phyloP scores from a whole-genome alignment of 2,888 invertebrate species.

The Dynastes maya region DNA sequence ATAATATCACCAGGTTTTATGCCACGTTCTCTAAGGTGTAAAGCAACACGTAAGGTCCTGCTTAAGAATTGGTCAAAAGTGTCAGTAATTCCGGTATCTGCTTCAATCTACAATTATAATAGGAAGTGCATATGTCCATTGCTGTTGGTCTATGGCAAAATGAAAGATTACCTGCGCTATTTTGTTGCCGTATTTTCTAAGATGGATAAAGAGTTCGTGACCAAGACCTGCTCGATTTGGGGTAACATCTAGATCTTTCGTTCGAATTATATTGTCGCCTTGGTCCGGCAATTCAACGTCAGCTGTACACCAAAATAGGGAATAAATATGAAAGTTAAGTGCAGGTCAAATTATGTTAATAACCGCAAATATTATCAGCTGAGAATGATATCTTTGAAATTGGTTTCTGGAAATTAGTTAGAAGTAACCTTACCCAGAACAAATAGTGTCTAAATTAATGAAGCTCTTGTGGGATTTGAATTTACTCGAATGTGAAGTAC shows the following conservation, averaged over 20 bases:
- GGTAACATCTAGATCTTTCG: slow-evolving; percentile 1
- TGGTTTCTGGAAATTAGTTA: no score
- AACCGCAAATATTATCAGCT: no score
- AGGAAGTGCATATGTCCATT: not conserved
- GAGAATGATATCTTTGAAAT: no score
- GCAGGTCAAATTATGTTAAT: no score
- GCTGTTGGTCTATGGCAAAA: not conserved
- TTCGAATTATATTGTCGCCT: slow-evolving; percentile 35
- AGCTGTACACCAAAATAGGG: not conserved
- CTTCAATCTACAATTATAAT: slow-evolving; percentile 67
- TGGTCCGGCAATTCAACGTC: slow-evolving; percentile 34
- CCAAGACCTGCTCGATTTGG: slow-evolving; percentile 25
- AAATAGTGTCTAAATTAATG: no score
- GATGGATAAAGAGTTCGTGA: slow-evolving; percentile 16
- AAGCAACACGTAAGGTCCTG: slow-evolving; percentile 69
- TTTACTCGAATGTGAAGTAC: no score
- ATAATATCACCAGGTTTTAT: slow-evolving; percentile 68
- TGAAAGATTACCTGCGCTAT: slow-evolving; percentile 32
- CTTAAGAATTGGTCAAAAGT: slow-evolving; percentile 66
- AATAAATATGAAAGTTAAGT: not conserved
- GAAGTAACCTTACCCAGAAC: no score
- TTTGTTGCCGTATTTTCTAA: slow-evolving; percentile 7
- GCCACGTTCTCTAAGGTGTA: slow-evolving; percentile 65
- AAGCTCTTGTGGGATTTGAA: no score
- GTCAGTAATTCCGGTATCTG: slow-evolving; percentile 67